These are phyloP conservation scores for Cygnus olor DNA, from an alignment of 2,797 vertebrate species.

Conservation along the genomic window DNA sequence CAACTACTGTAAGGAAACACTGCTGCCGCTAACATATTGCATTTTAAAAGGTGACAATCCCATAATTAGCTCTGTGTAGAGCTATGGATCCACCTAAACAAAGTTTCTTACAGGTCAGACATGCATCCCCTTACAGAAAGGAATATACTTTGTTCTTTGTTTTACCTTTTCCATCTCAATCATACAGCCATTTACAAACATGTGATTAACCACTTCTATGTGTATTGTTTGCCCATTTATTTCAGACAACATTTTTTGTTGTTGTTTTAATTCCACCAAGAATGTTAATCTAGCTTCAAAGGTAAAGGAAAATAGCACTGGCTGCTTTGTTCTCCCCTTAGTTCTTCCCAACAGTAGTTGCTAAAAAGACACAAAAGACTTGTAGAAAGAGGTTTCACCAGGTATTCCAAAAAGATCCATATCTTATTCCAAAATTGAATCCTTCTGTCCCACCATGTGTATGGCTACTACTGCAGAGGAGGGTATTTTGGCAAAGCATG, in stretches of 20 bases:
- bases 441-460: neutral
- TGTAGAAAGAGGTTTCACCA: neutral
- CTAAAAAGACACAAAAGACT: neutral
- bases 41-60: neutral
- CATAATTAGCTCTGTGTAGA: neutral
- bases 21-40: neutral
- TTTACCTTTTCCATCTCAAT: neutral
- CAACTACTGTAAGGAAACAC: neutral
- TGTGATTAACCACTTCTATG: neutral
- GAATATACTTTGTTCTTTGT: neutral
- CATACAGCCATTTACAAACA: slow-evolving; percentile 14
- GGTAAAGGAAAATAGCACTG: neutral
- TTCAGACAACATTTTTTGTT: neutral
- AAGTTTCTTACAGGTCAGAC: neutral
- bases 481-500: neutral
- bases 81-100: neutral
- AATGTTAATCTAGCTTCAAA: slow-evolving; percentile 62
- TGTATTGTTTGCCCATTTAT: neutral
- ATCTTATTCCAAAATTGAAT: neutral
- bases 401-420: neutral
- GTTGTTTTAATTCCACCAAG: slow-evolving; percentile 36
- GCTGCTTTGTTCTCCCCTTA: neutral
- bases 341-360: neutral
- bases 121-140: neutral
- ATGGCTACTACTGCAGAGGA: neutral